Percentiles rank a stretch among this genome's conserved stretches.
phyloP scores from a whole-genome alignment of 1,140 invertebrate species.

The Caerostris darwini region DNA sequence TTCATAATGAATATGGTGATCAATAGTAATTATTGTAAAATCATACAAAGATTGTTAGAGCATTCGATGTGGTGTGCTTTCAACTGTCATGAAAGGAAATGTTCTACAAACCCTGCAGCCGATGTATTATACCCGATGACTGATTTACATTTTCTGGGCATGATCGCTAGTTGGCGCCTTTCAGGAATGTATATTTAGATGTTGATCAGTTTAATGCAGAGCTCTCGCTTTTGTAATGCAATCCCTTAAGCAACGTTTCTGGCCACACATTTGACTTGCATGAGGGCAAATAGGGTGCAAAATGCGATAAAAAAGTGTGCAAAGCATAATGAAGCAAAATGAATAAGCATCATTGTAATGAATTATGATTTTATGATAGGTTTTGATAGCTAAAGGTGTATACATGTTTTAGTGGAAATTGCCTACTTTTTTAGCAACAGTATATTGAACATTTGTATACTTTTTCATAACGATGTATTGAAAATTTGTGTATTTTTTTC shows the following conservation, averaged over 20 bases:
- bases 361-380: too few species aligned
- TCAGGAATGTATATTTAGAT: slow-evolving; percentile 2
- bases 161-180: background rate
- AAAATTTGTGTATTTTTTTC: too few species aligned
- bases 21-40: slow-evolving; percentile 43
- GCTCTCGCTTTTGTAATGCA: background rate
- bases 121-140: background rate
- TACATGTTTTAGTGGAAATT: too few species aligned
- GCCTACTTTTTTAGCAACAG: too few species aligned
- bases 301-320: background rate
- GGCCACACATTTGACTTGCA: slow-evolving; percentile 5
- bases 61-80: background rate
- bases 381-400: too few species aligned
- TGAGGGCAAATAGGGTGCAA: background rate
- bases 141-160: slow-evolving; percentile 17
- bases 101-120: background rate
- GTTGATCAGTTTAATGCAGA: background rate
- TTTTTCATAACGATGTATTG: too few species aligned
- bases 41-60: slow-evolving; percentile 19
- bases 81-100: slow-evolving; percentile 24
- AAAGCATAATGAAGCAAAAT: background rate
- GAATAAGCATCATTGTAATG: too few species aligned
- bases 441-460: too few species aligned
- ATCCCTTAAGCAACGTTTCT: background rate
- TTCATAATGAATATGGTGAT: slow-evolving; percentile 20